phyloP scores from a whole-genome alignment of 2,888 invertebrate genomes.

The Eupithecia tripunctaria region DNA sequence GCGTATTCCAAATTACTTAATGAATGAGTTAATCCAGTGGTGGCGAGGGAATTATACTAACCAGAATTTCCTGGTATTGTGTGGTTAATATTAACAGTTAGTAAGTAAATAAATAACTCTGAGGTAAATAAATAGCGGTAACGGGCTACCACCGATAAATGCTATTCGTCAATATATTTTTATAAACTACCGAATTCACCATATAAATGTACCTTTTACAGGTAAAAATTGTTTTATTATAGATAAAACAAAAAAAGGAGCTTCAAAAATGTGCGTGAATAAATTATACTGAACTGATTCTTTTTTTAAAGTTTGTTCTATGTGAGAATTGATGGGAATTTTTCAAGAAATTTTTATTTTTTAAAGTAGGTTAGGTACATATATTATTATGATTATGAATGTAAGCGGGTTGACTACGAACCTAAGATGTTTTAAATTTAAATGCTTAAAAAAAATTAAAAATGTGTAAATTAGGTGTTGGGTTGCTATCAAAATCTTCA shows the following conservation, averaged over 20 bases:
- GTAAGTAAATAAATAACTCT: neutral
- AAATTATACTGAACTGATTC: neutral
- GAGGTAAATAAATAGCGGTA: neutral
- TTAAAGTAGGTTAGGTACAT: no score
- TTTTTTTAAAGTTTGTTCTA: neutral
- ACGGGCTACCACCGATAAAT: neutral
- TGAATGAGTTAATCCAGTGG: constrained; percentile 25
- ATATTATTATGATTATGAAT: no score
- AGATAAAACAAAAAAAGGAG: neutral
- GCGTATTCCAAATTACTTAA: constrained; percentile 8
- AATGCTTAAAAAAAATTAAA: no score
- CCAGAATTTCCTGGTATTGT: constrained; percentile 18
- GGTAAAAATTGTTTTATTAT: neutral
- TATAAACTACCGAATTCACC: neutral
- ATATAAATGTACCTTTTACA: neutral
- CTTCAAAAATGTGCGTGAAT: neutral
- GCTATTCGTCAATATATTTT: neutral
- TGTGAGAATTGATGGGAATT: no score
- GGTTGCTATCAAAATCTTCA: neutral
- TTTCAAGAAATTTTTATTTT: no score
- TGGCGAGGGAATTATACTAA: constrained; percentile 9
- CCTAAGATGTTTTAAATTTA: no score
- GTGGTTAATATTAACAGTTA: constrained; percentile 14
- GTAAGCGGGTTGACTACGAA: no score
- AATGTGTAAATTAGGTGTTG: neutral